Evolutionary conservation across 2,888 invertebrate genomes (phyloP).

Genomic region (Limenitis camilla): DNA sequence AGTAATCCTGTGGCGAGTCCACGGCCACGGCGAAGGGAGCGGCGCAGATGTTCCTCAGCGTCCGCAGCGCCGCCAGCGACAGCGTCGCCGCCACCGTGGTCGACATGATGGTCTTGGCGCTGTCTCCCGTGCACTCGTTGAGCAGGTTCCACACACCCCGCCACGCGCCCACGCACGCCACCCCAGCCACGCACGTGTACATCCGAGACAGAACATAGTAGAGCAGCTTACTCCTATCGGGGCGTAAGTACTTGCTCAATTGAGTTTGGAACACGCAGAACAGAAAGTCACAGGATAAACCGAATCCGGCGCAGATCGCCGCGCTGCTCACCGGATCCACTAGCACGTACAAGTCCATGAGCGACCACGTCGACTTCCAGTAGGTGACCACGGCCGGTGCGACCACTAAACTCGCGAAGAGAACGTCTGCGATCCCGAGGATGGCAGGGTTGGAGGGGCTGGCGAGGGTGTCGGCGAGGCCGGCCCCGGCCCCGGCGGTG

Average conservation of each 20-base stretch:
- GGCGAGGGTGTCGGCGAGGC: conserved; percentile 77
- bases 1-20: conserved; percentile 85
- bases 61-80: conserved; percentile 79
- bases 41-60: conserved; percentile 85
- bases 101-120: conserved; percentile 73
- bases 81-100: conserved; percentile 79
- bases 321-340: conserved; percentile 77
- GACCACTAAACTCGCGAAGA: conserved; percentile 82
- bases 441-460: conserved; percentile 70
- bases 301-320: conserved; percentile 79
- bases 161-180: conserved; percentile 91
- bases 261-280: conserved; percentile 80
- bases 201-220: conserved; percentile 82
- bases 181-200: conserved; percentile 84
- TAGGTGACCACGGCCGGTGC: conserved; percentile 88
- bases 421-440: conserved; percentile 80
- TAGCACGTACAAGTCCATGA: conserved; percentile 82
- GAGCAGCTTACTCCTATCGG: conserved; percentile 79
- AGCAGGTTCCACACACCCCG: conserved; percentile 87
- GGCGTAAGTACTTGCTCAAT: conserved; percentile 72
- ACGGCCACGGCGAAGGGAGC: conserved; percentile 86
- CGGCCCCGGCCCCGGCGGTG: conserved; percentile 79
- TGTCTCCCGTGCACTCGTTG: conserved; percentile 80
- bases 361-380: conserved; percentile 90
- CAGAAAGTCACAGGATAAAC: conserved; percentile 79